Evolutionary conservation across 1,140 invertebrate species (phyloP), one percentile per base, ranked within the genome.

Genomic region (Augochlora pura): DNA sequence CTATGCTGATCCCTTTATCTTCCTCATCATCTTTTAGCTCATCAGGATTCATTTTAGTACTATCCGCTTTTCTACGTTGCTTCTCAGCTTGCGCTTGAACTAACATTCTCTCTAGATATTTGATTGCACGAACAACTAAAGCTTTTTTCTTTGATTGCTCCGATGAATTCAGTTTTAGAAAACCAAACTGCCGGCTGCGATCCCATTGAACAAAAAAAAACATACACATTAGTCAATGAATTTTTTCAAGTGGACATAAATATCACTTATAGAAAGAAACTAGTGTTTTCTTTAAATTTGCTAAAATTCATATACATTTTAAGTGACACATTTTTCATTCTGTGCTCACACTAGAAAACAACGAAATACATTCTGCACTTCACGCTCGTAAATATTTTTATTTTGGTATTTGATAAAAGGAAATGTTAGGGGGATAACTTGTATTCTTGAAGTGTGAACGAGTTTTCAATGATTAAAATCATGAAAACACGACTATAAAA

Each of bases 141-240:
- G 95, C 94, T 88, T 96, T 95, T 86, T 96, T 97, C 87, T 96
- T 95, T 2, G 94, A 92, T 94, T 97, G 96, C 79, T 97, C 96
- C 66, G 95, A 94, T 27, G 94, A 94, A 85, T 96, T 95, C 3
- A 98, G 90, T 89, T 97, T 96, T 60, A 98, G 90, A 91, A 97
- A 97, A 32, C 97, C 97, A 94, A 97, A 98, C 87, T 97, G 96
- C 3, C 97, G 96, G 91, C 97, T 98, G 94, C 80, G 95, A 88
- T 84, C 82, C 88, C 27, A 88, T 52, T 52, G 9, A 71, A 52
- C 18, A 57, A 74, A 70, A 60, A n/a, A 39, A 46, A 67, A 67
- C 42, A 46, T 14, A 52, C 10, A 42, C 7, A 62, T 8, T 77
- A 12, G 9, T 70, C 25, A 63, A 25, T 62, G 16, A 4, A 46